Base-by-base conservation (phyloP, 2,797 vertebrate species). In the Sebastes miniatus region DNA sequence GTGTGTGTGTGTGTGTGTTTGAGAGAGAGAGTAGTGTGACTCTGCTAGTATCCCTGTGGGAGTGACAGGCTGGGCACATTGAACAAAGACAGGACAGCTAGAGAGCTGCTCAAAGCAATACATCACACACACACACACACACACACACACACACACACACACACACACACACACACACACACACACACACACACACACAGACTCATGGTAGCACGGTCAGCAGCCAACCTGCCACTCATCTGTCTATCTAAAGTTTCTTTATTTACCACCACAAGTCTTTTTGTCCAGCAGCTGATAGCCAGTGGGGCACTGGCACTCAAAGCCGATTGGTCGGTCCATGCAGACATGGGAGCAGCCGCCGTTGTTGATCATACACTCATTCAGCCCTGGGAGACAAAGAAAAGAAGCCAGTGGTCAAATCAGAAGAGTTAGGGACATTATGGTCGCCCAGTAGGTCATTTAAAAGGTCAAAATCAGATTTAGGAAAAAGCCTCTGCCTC, bases 281-380 rank as follows among this genome's bases (percentile, higher is more conserved):
- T 97, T 97, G 94, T 99, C 98, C 92, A 99, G 92, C 34, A 99
- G 97, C 94, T 95, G 97, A 94, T 98, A 99, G 59, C 99, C 98
- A 0, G 94, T 80, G 1, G 98, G 98, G 91, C 99, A 99, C 70
- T 98, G 96, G 57, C 99, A 99, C 91, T 98, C 97, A 4, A 97
- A 98, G 80, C 99, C 97, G 0, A 99, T 97, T 85, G 96, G 98
- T 88, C 97, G 95, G 87, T 99, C 98, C 77, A 95, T 96, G 93
- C 99, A 99, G 92, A 98, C 96, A 83, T 99, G 98, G 27, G 98
- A 99, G 92, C 99, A 99, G 83, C 98, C 99, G 0, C 98, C 99
- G 2, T 99, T 99, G 95, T 99, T 99, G 83, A 95, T 91, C 50
- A 96, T 94, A 81, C 98, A 99, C 84, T 99, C 99, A 2, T 99